Conservation (phyloP, 1,140 invertebrate genomes). For the Drosophila littoralis region DNA sequence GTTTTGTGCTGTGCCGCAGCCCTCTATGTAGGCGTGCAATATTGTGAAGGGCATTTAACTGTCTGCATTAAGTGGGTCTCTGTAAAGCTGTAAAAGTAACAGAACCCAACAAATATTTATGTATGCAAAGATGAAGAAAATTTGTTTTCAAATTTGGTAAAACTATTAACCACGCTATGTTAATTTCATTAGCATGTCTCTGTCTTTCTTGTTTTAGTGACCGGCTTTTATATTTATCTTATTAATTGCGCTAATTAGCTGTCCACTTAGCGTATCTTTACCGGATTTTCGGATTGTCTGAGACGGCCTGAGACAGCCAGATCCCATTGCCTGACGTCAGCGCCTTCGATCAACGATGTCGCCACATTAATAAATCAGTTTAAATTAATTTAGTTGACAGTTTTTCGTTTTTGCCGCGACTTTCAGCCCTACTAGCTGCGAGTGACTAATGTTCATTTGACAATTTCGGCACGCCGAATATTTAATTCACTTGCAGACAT, state of each 20-base stretch:
- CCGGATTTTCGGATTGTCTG: conserved; percentile 49
- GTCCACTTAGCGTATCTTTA: conserved; percentile 76
- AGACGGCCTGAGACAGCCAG: background rate
- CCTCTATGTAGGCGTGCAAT: too few relatives aligned
- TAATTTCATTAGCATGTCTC: conserved; percentile 75
- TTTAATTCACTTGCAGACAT: too few relatives aligned
- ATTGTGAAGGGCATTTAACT: background rate
- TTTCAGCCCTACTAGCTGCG: background rate
- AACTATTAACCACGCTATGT: conserved; percentile 81
- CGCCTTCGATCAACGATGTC: conserved; percentile 52
- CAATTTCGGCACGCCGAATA: too few relatives aligned
- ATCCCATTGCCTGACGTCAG: conserved; percentile 46
- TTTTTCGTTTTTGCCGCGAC: conserved; percentile 25
- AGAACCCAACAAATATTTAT: conserved; percentile 8
- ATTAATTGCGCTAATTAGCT: conserved; percentile 79
- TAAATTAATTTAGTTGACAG: conserved; percentile 62
- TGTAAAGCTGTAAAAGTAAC: background rate
- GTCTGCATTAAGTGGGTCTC: background rate
- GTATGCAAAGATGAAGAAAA: conserved; percentile 58
- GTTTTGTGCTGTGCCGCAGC: background rate
- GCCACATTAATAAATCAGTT: conserved; percentile 73
- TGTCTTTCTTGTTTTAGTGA: conserved; percentile 63
- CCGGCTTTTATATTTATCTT: conserved; percentile 56
- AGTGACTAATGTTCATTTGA: background rate
- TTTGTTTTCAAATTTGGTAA: conserved; percentile 76